Percentiles rank a stretch among this genome's conserved stretches.
These are phyloP conservation scores for Anas platyrhynchos DNA, from an alignment of 2,113 vertebrate species.

Conservation along the genomic window DNA sequence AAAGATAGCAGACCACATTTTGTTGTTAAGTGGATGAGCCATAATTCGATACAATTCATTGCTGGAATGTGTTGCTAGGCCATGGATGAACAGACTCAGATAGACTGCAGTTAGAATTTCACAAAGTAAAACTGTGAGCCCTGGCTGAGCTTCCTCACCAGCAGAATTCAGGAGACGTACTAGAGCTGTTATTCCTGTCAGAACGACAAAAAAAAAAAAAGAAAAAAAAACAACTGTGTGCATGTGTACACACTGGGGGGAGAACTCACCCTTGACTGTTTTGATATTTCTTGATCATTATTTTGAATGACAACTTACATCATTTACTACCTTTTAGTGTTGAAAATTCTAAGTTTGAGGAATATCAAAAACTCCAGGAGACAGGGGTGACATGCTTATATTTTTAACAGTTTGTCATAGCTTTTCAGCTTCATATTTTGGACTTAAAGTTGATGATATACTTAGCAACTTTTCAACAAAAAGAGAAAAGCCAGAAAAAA, in stretches of 20 bases:
- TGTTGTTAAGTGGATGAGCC: constrained; percentile 92
- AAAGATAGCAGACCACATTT: constrained; percentile 94
- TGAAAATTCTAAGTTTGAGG: neutral
- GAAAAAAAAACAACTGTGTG: neutral
- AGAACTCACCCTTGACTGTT: neutral
- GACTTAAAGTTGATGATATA: neutral
- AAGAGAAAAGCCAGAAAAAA: neutral
- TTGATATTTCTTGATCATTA: neutral
- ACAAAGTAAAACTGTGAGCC: constrained; percentile 90
- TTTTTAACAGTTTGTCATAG: neutral
- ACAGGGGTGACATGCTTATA: neutral
- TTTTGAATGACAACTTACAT: neutral
- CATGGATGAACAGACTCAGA: constrained; percentile 95
- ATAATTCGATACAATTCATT: constrained; percentile 91
- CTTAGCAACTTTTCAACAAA: neutral
- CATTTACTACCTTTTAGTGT: neutral
- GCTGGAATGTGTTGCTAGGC: constrained; percentile 95
- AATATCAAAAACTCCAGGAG: neutral
- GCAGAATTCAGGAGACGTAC: constrained; percentile 86
- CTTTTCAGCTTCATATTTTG: neutral
- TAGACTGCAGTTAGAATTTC: constrained; percentile 95
- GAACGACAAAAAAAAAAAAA: neutral
- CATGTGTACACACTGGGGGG: neutral
- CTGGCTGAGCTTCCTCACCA: constrained; percentile 92
- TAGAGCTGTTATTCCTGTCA: constrained; percentile 85